These are phyloP conservation scores for Melitaea athalia DNA, from an alignment of 2,888 invertebrate genomes.

Conservation along the genomic window DNA sequence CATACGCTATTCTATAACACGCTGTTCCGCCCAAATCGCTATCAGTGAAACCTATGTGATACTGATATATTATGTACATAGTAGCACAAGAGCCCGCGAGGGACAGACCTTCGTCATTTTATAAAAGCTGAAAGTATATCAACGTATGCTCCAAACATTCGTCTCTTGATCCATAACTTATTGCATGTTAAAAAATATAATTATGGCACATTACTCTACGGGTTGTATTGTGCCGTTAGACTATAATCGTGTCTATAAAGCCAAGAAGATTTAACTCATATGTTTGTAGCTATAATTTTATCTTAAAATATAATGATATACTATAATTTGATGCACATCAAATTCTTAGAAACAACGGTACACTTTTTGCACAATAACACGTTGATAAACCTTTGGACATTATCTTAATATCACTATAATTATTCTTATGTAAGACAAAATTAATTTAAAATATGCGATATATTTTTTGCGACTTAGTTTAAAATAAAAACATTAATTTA, in stretches of 20 bases:
- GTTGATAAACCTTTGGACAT: neutral
- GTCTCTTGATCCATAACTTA: constrained; percentile 25
- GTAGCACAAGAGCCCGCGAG: too few species aligned
- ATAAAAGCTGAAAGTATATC: too few species aligned
- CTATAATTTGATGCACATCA: neutral
- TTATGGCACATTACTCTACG: constrained; percentile 42
- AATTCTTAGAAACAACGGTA: neutral
- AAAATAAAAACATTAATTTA: neutral
- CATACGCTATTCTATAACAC: constrained; percentile 49
- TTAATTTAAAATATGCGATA: neutral
- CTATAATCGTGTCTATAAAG: constrained; percentile 8
- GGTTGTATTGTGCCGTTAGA: constrained; percentile 44
- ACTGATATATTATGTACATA: constrained; percentile 44
- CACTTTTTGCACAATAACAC: neutral
- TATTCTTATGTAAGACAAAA: neutral
- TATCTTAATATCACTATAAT: neutral
- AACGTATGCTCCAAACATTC: too few species aligned
- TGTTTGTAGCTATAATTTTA: neutral
- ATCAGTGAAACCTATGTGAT: constrained; percentile 49
- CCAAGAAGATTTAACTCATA: neutral
- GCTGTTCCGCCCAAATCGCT: constrained; percentile 40
- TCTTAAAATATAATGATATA: neutral
- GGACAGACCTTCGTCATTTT: too few species aligned
- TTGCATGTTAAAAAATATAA: constrained; percentile 42
- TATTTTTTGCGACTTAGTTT: neutral